Evolutionary conservation across 2,888 invertebrate genomes (phyloP), one percentile per base, ranked within the genome.

Genomic region (Peribatodes rhomboidaria): DNA sequence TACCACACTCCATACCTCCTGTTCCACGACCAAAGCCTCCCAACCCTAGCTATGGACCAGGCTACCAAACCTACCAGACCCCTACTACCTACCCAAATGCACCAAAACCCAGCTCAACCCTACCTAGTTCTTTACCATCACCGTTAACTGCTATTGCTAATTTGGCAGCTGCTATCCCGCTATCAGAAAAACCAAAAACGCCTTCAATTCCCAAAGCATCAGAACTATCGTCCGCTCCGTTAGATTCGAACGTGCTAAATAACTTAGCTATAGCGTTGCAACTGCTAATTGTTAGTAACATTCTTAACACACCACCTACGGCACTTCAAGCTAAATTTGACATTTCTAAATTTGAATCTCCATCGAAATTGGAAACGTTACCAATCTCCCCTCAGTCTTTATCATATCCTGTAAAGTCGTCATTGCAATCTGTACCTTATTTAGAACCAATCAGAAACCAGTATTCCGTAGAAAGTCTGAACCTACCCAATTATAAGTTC

Each of bases 251-350:
- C 22, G 78, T 90, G 0, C 63, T 92, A 0, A 92, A 91, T 46
- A 92, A 91, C 67, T 72, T 92, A 67, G 92, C 91, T 2, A 84
- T 91, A 39, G 90, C 91, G 0, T 72, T 92, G 50, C 91, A 91
- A 39, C 61, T 92, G 8, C 61, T 92, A 1, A 85, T 91, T 8
- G 78, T 92, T 0, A 90, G 82, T 35, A 91, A 90, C 64, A 80
- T 92, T 13, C 65, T 91, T 8, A 87, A 85, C 33, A 67, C 78
- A 9, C 83, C 86, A 2, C 67, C 73, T 16, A 65, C 74, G 31
- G 73, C 82, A 9, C 18, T 61, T 31, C 31, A 58, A 27, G 0
- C 16, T 10, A 56, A 56, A 53, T 46, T 53, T 7, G 60, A 60
- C 4, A 20, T 44, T 33, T 16, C 57, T 11, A 53, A 42, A 18